Evolutionary conservation across 1,140 invertebrate species (phyloP).

Genomic region (Caerostris darwini): DNA sequence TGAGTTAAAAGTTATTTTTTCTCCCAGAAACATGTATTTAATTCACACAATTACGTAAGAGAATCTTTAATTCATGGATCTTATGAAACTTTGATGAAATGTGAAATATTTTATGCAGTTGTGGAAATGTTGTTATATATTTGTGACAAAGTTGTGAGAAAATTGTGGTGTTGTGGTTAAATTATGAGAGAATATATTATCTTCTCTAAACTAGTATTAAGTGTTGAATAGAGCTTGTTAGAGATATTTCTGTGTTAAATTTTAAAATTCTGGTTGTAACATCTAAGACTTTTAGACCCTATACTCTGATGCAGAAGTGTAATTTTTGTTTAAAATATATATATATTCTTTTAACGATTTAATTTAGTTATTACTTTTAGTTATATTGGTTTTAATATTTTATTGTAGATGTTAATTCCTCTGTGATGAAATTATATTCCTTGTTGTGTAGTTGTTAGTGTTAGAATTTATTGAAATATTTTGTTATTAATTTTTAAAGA

Average conservation of each 20-base stretch:
- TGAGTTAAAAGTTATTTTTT: conserved; percentile 38
- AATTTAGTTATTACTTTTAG: no score
- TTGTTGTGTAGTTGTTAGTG: no score
- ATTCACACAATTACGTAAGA: conserved; percentile 6
- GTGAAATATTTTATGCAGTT: background rate
- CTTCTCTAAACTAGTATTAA: background rate
- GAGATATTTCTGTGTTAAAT: background rate
- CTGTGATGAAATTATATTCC: no score
- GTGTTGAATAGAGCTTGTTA: conserved; percentile 21
- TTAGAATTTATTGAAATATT: no score
- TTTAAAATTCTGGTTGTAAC: background rate
- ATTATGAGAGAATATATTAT: background rate
- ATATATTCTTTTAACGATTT: no score
- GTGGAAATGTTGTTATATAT: background rate
- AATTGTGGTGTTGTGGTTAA: background rate
- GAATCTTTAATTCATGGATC: conserved; percentile 30
- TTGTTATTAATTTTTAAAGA: no score
- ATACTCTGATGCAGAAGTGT: no score
- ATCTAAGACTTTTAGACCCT: background rate
- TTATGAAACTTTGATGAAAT: conserved; percentile 4
- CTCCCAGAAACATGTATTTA: background rate
- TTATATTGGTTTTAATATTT: no score
- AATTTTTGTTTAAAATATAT: no score
- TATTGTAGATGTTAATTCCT: no score
- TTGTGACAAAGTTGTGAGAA: background rate